phyloP scores from a whole-genome alignment of 2,113 vertebrate species.

The Xenopus borealis region DNA sequence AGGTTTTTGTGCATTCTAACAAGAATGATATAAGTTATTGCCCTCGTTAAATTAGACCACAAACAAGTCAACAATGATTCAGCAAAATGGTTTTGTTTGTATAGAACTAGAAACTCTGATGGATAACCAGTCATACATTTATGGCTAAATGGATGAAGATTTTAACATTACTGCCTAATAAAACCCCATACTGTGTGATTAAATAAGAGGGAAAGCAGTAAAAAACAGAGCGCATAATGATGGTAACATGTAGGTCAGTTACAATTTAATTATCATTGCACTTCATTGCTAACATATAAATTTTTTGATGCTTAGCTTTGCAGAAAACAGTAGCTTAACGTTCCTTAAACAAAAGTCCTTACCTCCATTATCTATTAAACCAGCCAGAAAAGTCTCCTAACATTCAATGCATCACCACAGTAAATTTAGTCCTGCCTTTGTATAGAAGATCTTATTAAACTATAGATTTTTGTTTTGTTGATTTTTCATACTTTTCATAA shows the following conservation, averaged over 20 bases:
- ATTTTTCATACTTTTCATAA: no score
- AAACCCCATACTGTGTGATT: slow-evolving; percentile 92
- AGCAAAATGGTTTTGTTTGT: slow-evolving; percentile 83
- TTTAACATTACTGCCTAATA: slow-evolving; percentile 89
- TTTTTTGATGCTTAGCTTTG: slow-evolving; percentile 89
- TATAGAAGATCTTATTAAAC: slow-evolving; percentile 70
- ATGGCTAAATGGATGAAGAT: slow-evolving; percentile 87
- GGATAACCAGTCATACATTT: slow-evolving; percentile 85
- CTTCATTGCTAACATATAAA: slow-evolving; percentile 91
- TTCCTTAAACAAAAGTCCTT: slow-evolving; percentile 64
- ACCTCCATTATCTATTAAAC: slow-evolving; percentile 71
- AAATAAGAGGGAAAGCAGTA: slow-evolving; percentile 88
- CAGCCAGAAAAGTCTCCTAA: slow-evolving; percentile 67
- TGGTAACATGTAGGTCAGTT: slow-evolving; percentile 93
- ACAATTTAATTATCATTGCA: slow-evolving; percentile 97
- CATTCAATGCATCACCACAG: slow-evolving; percentile 71
- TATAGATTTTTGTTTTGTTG: slow-evolving; percentile 57
- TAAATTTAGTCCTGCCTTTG: slow-evolving; percentile 71
- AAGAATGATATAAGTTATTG: slow-evolving; percentile 77
- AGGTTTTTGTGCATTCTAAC: slow-evolving; percentile 72
- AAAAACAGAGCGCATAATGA: slow-evolving; percentile 85
- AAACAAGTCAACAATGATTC: slow-evolving; percentile 81
- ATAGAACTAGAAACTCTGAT: slow-evolving; percentile 74
- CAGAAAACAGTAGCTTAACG: slow-evolving; percentile 85
- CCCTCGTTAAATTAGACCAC: slow-evolving; percentile 78